These are phyloP conservation scores for Gymnothorax reevesii DNA, from an alignment of 2,797 vertebrate genomes.

Conservation along the genomic window DNA sequence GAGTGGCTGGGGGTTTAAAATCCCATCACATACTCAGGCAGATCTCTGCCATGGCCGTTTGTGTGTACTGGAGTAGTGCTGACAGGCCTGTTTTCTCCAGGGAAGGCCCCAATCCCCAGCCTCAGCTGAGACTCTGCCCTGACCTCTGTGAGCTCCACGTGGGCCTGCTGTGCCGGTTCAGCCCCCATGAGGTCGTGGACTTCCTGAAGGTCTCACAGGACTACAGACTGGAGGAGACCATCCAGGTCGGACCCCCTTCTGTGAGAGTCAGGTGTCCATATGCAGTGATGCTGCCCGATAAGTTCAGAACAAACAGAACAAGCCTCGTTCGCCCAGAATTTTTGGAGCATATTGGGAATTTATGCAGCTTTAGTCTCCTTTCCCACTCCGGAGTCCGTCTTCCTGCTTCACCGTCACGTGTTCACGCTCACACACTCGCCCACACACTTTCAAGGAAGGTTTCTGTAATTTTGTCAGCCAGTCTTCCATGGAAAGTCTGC, in stretches of 20 bases:
- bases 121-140: slow-evolving; percentile 67
- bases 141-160: slow-evolving; percentile 82
- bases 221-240: slow-evolving; percentile 88
- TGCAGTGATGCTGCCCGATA: background rate
- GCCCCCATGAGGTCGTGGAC: slow-evolving; percentile 74
- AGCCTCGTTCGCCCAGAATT: background rate
- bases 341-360: background rate
- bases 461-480: background rate
- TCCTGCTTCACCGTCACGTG: background rate
- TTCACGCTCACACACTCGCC: background rate
- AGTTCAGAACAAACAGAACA: background rate
- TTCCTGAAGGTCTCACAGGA: slow-evolving; percentile 83
- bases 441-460: background rate
- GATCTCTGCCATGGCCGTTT: background rate
- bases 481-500: background rate
- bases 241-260: slow-evolving; percentile 71
- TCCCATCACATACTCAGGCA: no score
- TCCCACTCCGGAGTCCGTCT: background rate
- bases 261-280: background rate
- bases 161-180: slow-evolving; percentile 83
- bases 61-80: background rate
- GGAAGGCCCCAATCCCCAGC: slow-evolving; percentile 73
- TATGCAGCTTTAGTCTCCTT: background rate
- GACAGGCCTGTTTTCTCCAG: slow-evolving; percentile 57
- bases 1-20: no score